Base-by-base conservation (phyloP, 1,140 invertebrate genomes). In the Paracyclopina nana region DNA sequence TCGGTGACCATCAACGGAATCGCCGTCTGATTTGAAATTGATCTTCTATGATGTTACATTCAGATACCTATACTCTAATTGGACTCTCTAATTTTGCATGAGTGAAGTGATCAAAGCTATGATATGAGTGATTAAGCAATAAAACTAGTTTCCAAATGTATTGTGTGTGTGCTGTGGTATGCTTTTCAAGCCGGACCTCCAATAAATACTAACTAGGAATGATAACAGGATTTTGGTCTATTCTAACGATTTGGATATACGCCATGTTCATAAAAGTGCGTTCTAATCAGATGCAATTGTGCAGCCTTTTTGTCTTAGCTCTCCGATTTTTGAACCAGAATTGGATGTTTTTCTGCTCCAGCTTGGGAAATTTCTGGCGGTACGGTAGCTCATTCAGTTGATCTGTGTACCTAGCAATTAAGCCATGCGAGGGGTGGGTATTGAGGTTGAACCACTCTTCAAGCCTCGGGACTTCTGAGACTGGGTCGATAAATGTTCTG, bases 401-500 rank as follows among this genome's bases (percentile, higher is more conserved):
- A 59, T 94, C 88, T 1, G 90, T 95, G 63, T 92, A 96, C 63
- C 92, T 90, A 45, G 94, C 73, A 57, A 97, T 95, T 58, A 94
- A 71, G 68, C 88, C 88, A 62, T 94, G 88, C 56, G 86, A 90
- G 31, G 90, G 91, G 68, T 96, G 91, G 24, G 91, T 95, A 67
- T 95, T 94, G 60, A 87, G 75, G n/a, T 78, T 76, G 62, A 96
- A 96, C 90, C 91, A 96, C 60, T 86, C 82, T 63, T 96, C 91
- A 50, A 97, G 69, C 56, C 86, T 76, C 4, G 91, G 91, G 41
- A 97, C 91, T 72, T 97, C 92, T 20, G 86, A 88, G 11, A 95
- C 84, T 0, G 91, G 92, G 68, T 97, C 92, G 57, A 97, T 97
- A 63, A 97, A 97, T n/a, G 91, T 95, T 53, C 92, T 74, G 64